Conservation (phyloP, 2,797 vertebrate genomes). For the Pseudomugil gertrudae region DNA sequence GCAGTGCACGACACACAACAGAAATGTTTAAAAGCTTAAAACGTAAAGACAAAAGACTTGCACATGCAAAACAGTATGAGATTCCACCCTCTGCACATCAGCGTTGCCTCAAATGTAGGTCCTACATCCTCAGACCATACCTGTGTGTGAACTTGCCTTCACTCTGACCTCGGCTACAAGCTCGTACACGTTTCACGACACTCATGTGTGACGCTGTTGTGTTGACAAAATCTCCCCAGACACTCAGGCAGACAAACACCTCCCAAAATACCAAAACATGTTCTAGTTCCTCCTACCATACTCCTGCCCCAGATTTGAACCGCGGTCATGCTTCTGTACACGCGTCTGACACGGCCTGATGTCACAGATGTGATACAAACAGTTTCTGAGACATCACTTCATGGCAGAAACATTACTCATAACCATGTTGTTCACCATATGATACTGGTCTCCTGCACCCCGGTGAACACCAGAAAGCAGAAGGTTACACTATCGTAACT, state of each 20-base stretch:
- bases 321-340: too few relatives aligned
- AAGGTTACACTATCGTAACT: too few relatives aligned
- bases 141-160: background rate
- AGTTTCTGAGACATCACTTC: too few relatives aligned
- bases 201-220: background rate
- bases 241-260: background rate
- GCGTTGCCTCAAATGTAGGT: background rate
- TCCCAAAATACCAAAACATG: background rate
- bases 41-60: conserved; percentile 5
- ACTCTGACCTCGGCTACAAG: background rate
- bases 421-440: too few relatives aligned
- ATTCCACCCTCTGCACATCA: background rate
- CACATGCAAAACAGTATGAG: background rate
- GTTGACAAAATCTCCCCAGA: background rate
- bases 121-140: background rate
- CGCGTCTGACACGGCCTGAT: too few relatives aligned
- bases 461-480: too few relatives aligned
- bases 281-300: background rate
- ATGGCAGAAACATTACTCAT: too few relatives aligned
- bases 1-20: conserved; percentile 8
- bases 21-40: conserved; percentile 12
- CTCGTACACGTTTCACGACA: background rate
- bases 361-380: too few relatives aligned
- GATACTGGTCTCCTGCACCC: too few relatives aligned
- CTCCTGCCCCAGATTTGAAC: too few relatives aligned